Conservation (phyloP, 2,113 vertebrate genomes). For the Gobiocypris rarus region DNA sequence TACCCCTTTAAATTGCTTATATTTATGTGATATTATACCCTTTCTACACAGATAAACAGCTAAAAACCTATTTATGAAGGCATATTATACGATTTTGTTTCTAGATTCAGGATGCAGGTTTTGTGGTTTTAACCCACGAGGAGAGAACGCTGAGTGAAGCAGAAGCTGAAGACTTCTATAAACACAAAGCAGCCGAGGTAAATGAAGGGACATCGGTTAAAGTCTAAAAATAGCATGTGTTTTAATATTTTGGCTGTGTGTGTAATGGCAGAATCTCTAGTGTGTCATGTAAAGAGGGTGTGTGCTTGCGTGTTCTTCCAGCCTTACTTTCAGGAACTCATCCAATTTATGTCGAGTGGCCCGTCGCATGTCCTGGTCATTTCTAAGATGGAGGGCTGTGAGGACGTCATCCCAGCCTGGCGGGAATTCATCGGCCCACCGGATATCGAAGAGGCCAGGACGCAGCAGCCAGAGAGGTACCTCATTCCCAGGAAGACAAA, state of each 20-base stretch:
- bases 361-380: constrained; percentile 82
- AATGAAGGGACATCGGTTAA: neutral
- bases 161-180: constrained; percentile 81
- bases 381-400: constrained; percentile 70
- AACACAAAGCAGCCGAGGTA: constrained; percentile 80
- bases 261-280: neutral
- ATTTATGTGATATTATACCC: neutral
- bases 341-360: constrained; percentile 85
- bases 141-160: constrained; percentile 76
- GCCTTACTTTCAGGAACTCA: constrained; percentile 81
- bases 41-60: neutral
- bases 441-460: constrained; percentile 78
- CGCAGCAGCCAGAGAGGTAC: constrained; percentile 79
- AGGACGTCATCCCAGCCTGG: constrained; percentile 78
- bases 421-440: constrained; percentile 79
- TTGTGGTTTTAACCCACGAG: constrained; percentile 82
- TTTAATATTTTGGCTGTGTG: neutral
- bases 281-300: neutral
- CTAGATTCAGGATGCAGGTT: constrained; percentile 86
- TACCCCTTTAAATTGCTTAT: neutral
- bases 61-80: neutral
- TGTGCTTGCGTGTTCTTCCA: constrained; percentile 59
- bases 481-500: neutral
- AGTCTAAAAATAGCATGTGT: constrained; percentile 13
- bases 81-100: neutral